These are phyloP conservation scores for Caenorhabditis panamensis DNA, from an alignment of 2,888 invertebrate species.

Conservation along the genomic window DNA sequence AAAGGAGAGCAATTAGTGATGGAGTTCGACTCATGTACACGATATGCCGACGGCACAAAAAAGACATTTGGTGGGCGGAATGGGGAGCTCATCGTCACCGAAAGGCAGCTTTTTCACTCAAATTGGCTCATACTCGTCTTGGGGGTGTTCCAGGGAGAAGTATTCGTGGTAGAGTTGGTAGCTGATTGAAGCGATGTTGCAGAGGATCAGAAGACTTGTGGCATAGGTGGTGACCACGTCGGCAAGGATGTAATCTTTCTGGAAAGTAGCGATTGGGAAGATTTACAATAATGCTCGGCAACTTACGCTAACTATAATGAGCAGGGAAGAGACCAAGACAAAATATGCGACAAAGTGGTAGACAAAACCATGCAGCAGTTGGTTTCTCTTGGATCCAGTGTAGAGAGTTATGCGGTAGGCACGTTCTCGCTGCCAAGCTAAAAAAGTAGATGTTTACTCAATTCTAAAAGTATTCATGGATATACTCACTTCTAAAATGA, in stretches of 20 bases:
- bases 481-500: conserved; percentile 49
- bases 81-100: conserved; percentile 7
- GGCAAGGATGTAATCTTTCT: conserved; percentile 52
- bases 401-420: conserved; percentile 23
- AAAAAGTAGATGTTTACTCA: too few relatives aligned
- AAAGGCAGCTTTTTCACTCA: conserved; percentile 13
- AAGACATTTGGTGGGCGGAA: conserved; percentile 17
- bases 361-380: conserved; percentile 60
- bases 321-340: conserved; percentile 52
- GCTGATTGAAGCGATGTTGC: conserved; percentile 59
- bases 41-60: conserved; percentile 12
- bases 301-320: conserved; percentile 55
- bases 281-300: too few relatives aligned
- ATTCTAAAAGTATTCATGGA: neutral
- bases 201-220: conserved; percentile 48
- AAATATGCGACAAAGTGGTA: conserved; percentile 64
- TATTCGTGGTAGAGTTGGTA: conserved; percentile 62
- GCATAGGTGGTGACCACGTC: conserved; percentile 59
- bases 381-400: conserved; percentile 45
- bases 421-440: conserved; percentile 57
- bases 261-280: neutral
- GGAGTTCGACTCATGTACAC: conserved; percentile 51
- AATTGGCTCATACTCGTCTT: conserved; percentile 64
- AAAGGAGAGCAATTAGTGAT: conserved; percentile 30
- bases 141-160: conserved; percentile 62